Base-by-base conservation (phyloP, 2,113 vertebrate genomes). In the Apeltes quadracus region DNA sequence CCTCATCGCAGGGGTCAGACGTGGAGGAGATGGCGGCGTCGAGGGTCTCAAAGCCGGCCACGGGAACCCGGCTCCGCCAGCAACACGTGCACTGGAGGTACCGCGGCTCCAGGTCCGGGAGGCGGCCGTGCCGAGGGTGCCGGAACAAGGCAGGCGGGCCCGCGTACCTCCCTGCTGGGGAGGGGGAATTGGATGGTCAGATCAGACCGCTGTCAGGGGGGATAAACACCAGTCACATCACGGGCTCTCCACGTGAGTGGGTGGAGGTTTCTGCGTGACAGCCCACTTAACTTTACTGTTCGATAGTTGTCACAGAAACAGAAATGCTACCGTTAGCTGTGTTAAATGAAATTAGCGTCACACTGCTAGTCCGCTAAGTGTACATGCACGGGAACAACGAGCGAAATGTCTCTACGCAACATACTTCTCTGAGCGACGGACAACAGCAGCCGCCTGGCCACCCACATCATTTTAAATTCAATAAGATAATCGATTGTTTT, bases 61-160 rank as follows among this genome's bases (percentile, higher is more conserved):
- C 48, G 12, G 88, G 64, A 22, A 91, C 81, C 23, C 77, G 87
- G 63, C 92, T 93, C 62, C 76, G 89, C 86, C 88, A 88, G 84
- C 91, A 94, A 64, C 90, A 91, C 9, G 90, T 92, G 87, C 87
- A 90, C 68, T 74, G 91, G 4, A 94, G 83, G 39, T 84, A 82
- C n/a, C 91, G 84, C 7, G 69, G 88, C 61, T 90, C 87, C n/a
- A 87, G 75, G 5, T 89, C 82, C 0, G 86, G 85, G 1, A 76
- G 54, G 7, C 61, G 81, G 18, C 76, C 65, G 32, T 39, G 72
- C 20, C 20, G 81, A 7, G 81, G 82, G 3, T 76, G 73, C 20
- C 58, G 67, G 36, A 92, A 90, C 16, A 91, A 69, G 7, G 90
- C 76, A 2, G 63, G 55, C 36, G 65, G 83, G 2, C 86, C 92